Conservation (phyloP, 2,113 vertebrate genomes). For the Narcine bancroftii region DNA sequence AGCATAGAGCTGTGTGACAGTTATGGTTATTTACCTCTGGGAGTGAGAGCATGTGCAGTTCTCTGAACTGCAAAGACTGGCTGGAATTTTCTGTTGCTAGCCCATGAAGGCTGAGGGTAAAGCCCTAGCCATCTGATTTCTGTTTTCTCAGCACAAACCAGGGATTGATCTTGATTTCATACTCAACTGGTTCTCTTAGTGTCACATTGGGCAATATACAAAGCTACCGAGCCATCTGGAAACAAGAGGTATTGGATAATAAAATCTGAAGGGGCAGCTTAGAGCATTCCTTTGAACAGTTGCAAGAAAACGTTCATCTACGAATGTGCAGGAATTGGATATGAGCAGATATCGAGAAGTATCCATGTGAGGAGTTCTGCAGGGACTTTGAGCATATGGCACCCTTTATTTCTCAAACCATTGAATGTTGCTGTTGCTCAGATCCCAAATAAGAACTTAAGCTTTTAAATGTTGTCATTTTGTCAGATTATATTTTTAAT, state of each 20-base stretch:
- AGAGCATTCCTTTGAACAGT: conserved; percentile 2
- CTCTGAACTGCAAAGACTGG: background rate
- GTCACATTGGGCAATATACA: background rate
- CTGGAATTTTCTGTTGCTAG: background rate
- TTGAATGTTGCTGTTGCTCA: background rate
- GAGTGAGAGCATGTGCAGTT: background rate
- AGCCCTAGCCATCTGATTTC: background rate
- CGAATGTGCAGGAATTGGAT: background rate
- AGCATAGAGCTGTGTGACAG: background rate
- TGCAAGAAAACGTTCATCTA: background rate
- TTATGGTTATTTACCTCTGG: background rate
- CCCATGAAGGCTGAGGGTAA: background rate
- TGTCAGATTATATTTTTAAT: background rate
- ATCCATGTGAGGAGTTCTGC: background rate
- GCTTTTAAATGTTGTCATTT: background rate
- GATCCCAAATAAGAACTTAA: background rate
- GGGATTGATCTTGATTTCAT: background rate
- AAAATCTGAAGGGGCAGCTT: background rate
- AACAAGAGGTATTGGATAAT: background rate
- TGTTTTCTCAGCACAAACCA: background rate
- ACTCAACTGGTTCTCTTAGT: background rate
- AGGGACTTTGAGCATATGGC: background rate
- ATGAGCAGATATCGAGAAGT: background rate
- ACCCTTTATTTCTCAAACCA: background rate
- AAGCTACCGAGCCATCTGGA: background rate